These are phyloP conservation scores for Sebastes melanostomus DNA, from an alignment of 2,797 vertebrate genomes.

Conservation along the genomic window DNA sequence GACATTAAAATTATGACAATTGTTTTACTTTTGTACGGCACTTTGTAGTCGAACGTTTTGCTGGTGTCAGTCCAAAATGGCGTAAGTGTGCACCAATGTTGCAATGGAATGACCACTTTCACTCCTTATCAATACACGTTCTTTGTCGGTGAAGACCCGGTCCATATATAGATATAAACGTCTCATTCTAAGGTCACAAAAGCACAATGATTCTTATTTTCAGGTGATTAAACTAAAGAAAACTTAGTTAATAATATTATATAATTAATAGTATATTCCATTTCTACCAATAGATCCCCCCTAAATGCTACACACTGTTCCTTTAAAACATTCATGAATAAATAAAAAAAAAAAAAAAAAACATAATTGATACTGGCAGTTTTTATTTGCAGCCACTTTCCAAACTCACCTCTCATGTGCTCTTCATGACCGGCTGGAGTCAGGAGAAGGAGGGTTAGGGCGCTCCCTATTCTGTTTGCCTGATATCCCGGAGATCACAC, in stretches of 20 bases:
- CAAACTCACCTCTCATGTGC: not conserved
- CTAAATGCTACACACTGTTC: not conserved
- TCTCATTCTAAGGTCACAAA: not conserved
- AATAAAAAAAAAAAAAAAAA: not conserved
- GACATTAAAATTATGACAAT: too few relatives aligned
- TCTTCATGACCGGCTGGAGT: slow-evolving; percentile 6
- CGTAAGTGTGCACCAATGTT: too few relatives aligned
- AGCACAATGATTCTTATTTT: not conserved
- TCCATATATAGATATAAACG: not conserved
- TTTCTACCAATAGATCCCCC: not conserved
- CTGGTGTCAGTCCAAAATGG: too few relatives aligned
- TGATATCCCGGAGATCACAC: slow-evolving; percentile 65
- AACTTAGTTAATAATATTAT: not conserved
- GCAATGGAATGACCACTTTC: too few relatives aligned
- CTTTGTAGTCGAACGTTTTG: too few relatives aligned
- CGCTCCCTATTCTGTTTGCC: slow-evolving; percentile 30
- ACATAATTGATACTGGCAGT: not conserved
- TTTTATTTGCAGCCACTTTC: slow-evolving; percentile 2
- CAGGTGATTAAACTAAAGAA: not conserved
- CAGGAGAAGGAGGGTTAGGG: not conserved
- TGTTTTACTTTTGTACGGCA: too few relatives aligned
- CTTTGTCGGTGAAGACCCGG: too few relatives aligned
- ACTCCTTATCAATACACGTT: too few relatives aligned
- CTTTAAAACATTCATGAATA: not conserved
- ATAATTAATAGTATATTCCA: not conserved